phyloP scores from a whole-genome alignment of 2,113 vertebrate species.

The Machaerirhynchus nigripectus region DNA sequence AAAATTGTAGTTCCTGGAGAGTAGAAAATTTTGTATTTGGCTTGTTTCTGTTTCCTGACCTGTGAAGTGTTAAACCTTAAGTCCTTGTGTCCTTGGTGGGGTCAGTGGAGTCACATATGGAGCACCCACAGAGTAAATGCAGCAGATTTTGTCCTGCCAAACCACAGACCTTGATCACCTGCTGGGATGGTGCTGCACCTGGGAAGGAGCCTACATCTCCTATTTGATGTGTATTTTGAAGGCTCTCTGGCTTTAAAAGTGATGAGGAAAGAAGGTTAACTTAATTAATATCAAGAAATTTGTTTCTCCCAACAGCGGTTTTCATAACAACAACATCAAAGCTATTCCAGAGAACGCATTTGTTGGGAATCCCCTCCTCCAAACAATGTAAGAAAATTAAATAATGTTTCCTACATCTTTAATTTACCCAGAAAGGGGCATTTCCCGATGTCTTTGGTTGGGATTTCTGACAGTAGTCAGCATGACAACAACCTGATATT shows the following conservation, averaged over 20 bases:
- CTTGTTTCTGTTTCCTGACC: neutral
- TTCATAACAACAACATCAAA: conserved; percentile 96
- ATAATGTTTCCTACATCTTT: neutral
- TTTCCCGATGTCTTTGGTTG: neutral
- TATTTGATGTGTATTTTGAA: neutral
- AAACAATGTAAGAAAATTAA: conserved; percentile 87
- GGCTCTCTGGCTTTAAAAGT: neutral
- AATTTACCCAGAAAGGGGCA: neutral
- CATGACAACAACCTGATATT: neutral
- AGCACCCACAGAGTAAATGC: neutral
- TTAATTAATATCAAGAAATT: neutral
- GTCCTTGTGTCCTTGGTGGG: neutral
- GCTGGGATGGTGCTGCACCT: neutral
- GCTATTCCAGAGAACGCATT: conserved; percentile 94
- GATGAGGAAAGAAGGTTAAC: neutral
- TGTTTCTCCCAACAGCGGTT: conserved; percentile 80
- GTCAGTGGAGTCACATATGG: neutral
- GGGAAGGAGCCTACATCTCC: neutral
- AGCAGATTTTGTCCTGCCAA: neutral
- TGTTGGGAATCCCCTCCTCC: conserved; percentile 89
- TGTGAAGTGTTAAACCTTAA: neutral
- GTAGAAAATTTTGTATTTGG: neutral
- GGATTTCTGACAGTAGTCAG: neutral
- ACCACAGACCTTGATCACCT: neutral
- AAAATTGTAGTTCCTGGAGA: neutral